Evolutionary conservation across 2,113 vertebrate species (phyloP).

Genomic region (Raja brachyura): DNA sequence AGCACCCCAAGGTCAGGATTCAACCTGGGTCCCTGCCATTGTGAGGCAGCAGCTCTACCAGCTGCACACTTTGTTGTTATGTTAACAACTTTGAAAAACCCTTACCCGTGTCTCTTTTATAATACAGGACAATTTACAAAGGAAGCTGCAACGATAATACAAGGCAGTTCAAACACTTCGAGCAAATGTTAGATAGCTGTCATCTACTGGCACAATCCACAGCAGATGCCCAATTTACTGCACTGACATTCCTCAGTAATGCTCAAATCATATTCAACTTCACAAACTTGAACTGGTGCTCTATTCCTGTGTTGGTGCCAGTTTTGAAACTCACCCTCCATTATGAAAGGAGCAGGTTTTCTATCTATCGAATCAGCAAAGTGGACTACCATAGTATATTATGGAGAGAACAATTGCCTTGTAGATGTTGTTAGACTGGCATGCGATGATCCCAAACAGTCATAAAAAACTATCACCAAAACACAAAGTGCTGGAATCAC

Average conservation of each 20-base stretch:
- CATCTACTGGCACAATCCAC: not conserved
- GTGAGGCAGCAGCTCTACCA: too few species aligned
- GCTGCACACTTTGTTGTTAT: not conserved
- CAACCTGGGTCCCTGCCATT: too few species aligned
- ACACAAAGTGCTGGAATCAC: too few species aligned
- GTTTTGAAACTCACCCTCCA: not conserved
- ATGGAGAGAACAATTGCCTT: not conserved
- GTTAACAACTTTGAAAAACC: not conserved
- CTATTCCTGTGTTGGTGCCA: not conserved
- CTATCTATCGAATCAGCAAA: not conserved
- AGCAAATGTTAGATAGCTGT: not conserved
- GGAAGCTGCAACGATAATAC: not conserved
- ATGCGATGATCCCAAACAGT: too few species aligned
- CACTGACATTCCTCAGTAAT: not conserved
- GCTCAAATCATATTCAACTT: not conserved
- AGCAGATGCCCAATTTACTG: not conserved
- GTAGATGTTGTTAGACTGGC: too few species aligned
- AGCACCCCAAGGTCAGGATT: too few species aligned
- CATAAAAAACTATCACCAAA: too few species aligned
- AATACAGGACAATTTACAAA: not conserved
- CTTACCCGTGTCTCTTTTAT: not conserved
- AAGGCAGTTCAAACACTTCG: not conserved
- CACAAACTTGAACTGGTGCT: not conserved
- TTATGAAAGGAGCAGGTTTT: not conserved
- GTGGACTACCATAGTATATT: not conserved